Conservation (phyloP, 2,797 vertebrate species). For the Benthosema pterotum region DNA sequence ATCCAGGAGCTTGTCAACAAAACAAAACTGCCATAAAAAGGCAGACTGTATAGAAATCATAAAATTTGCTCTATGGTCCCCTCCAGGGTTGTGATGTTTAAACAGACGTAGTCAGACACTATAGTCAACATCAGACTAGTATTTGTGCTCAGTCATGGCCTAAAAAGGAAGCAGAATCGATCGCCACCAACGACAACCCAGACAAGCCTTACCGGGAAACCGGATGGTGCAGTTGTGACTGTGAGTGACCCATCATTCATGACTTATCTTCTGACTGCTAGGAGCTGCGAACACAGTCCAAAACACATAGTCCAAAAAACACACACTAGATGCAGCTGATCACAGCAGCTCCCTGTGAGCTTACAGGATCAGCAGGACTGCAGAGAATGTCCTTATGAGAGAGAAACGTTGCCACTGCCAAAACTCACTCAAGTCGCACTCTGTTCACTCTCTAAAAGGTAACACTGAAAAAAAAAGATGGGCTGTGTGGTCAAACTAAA, state of each 20-base stretch:
- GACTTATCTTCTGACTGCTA: background rate
- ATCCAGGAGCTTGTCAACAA: background rate
- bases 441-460: background rate
- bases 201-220: slow-evolving; percentile 15
- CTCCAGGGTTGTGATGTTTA: background rate
- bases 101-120: background rate
- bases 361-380: slow-evolving; percentile 3
- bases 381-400: background rate
- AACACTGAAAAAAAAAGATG: background rate
- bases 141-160: background rate
- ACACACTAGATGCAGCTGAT: background rate
- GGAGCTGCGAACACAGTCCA: background rate
- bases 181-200: slow-evolving; percentile 12
- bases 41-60: background rate
- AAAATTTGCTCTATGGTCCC: background rate
- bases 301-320: background rate
- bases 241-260: no score
- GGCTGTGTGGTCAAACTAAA: background rate
- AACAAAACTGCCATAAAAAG: no score
- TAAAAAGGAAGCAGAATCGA: slow-evolving; percentile 17
- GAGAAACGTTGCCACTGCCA: background rate
- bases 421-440: slow-evolving; percentile 1
- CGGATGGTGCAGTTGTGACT: slow-evolving; percentile 18
- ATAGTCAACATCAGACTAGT: background rate
- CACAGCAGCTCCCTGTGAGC: slow-evolving; percentile 10